These are phyloP conservation scores for Tupaia chinensis DNA, from an alignment of 2,113 vertebrate genomes.

Conservation along the genomic window DNA sequence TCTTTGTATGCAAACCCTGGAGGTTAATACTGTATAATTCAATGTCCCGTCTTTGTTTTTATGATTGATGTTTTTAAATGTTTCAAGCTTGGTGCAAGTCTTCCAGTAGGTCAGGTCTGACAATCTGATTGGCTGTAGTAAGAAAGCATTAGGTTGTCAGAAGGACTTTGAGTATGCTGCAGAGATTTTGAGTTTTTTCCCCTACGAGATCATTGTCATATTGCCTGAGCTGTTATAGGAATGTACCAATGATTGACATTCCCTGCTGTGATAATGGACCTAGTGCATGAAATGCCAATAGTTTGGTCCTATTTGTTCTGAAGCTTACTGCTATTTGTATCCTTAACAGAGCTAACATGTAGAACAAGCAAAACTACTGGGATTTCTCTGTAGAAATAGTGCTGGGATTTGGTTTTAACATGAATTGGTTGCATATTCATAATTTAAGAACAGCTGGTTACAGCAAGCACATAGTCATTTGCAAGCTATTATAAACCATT, in stretches of 20 bases:
- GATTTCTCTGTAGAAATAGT: slow-evolving; percentile 88
- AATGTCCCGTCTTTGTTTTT: slow-evolving; percentile 94
- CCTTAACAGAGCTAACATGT: slow-evolving; percentile 87
- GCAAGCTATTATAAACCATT: slow-evolving; percentile 89
- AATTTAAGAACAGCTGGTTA: slow-evolving; percentile 90
- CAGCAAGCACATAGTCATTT: slow-evolving; percentile 85
- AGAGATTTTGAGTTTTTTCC: slow-evolving; percentile 86
- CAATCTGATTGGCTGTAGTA: slow-evolving; percentile 90
- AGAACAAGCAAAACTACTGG: slow-evolving; percentile 87
- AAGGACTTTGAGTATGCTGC: slow-evolving; percentile 87
- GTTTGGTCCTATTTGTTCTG: slow-evolving; percentile 88
- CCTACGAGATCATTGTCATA: slow-evolving; percentile 89
- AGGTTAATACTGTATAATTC: slow-evolving; percentile 99
- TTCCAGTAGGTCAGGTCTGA: slow-evolving; percentile 91
- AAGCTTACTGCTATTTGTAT: slow-evolving; percentile 90
- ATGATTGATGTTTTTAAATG: slow-evolving; percentile 96
- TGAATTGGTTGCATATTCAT: slow-evolving; percentile 89
- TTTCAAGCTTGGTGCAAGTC: slow-evolving; percentile 91
- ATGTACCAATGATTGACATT: slow-evolving; percentile 89
- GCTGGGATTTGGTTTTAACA: slow-evolving; percentile 89
- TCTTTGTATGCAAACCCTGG: slow-evolving; percentile 96
- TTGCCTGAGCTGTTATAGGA: slow-evolving; percentile 87
- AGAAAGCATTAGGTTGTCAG: slow-evolving; percentile 87
- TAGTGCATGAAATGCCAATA: slow-evolving; percentile 87
- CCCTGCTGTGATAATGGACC: slow-evolving; percentile 92